A percentile compares a stretch with the other conserved stretches of the same genome.
Evolutionary conservation across 1,140 invertebrate species (phyloP).

Genomic region (Elymnias hypermnestra): DNA sequence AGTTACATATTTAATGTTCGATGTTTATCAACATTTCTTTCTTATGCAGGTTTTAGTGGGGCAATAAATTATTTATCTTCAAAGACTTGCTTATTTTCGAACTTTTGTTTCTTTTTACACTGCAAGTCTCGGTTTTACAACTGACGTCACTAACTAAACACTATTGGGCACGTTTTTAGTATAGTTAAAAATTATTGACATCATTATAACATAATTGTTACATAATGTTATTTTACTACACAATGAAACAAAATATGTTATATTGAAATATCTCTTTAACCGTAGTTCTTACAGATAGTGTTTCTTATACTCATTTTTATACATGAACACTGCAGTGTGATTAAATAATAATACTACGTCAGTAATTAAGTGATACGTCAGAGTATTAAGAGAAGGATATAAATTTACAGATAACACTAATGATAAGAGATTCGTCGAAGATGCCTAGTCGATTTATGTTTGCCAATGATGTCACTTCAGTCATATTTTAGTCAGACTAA

Average conservation of each 20-base stretch:
- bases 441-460: conserved; percentile 35
- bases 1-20: conserved; percentile 75
- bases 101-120: conserved; percentile 62
- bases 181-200: too few relatives aligned
- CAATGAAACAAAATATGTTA: too few relatives aligned
- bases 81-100: conserved; percentile 69
- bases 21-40: conserved; percentile 76
- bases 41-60: conserved; percentile 71
- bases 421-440: conserved; percentile 48
- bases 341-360: not conserved
- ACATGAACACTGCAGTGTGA: too few relatives aligned
- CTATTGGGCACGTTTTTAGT: too few relatives aligned
- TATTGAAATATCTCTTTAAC: too few relatives aligned
- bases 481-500: conserved; percentile 48
- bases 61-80: conserved; percentile 74
- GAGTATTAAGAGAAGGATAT: conserved; percentile 36
- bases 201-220: too few relatives aligned
- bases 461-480: conserved; percentile 52
- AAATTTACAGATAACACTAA: conserved; percentile 38
- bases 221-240: not conserved
- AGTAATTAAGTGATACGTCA: conserved; percentile 24
- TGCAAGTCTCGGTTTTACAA: conserved; percentile 47
- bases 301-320: too few relatives aligned
- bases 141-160: conserved; percentile 60
- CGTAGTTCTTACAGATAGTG: too few relatives aligned